Base-by-base conservation (phyloP, 2,113 vertebrate genomes). In the Protomyctophum bolini region DNA sequence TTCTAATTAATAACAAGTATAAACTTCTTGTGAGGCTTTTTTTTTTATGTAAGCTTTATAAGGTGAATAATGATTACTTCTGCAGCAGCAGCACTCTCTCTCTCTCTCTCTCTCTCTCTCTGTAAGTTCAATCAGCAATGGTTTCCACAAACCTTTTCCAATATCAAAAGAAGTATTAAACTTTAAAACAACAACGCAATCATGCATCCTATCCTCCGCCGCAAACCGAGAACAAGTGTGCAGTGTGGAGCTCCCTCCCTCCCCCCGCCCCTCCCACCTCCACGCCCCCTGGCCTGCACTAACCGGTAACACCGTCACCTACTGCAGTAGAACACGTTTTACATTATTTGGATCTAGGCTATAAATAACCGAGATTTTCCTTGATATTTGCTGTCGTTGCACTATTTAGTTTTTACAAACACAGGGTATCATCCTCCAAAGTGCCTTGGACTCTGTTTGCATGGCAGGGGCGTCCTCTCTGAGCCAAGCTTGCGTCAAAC, bases 1-100 rank as follows among this genome's bases (percentile, higher is more conserved):
- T 67, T 77, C 58, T 82, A 78, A 87, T 82, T 83, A 87, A 83
- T 85, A 86, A 79, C 76, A 84, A 80, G 69, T 79, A 73, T 63
- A 81, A 81, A 88, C 81, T 80, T 68, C 63, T 61, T 52, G 68
- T 10, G 56, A 73, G 51, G 76, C 76, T 46, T 83, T 79, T 46
- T 83, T 79, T 21, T 21, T 21, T 70, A 79, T 71, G 69, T 79
- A 73, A 76, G 84, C 75, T 76, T 21, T 21, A 21, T 70, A 74
- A 79, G 64, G 73, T 85, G 58, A 73, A 21, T 21, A 88, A 83
- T 68, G 72, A 82, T 81, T 57, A 74, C 77, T 75, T 73, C 41
- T 21, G 62, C 66, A 58, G n/a, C 3, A 41, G 33, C 33, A 8
- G 12, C 62, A 73, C 59, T 64, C 56, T 14, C 11, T 11, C 59